Evolutionary conservation across 2,797 vertebrate species (phyloP), one percentile per base, ranked within the genome.

Genomic region (Acropternis orthonyx): DNA sequence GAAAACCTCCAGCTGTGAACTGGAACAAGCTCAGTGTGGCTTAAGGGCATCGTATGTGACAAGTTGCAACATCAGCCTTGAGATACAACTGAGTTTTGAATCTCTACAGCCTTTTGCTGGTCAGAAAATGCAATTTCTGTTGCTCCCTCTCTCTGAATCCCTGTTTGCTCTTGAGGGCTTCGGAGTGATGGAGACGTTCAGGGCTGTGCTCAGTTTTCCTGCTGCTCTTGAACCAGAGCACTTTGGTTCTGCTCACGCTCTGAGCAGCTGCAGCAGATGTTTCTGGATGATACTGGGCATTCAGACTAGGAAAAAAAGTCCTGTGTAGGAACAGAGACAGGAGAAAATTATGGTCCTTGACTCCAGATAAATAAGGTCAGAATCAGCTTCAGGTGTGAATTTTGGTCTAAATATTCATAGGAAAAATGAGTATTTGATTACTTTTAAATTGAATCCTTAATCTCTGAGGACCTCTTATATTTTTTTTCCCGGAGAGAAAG

Each of bases 391-490:
- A 51, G 62, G 54, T 81, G 34, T 66, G 79, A 77, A 28, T 44
- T 83, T 49, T 91, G 7, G 56, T 75, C 62, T 78, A 91, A 94
- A 88, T 78, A 91, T 74, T 84, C 54, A 92, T 9, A 17, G 32
- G 61, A 36, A 91, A 95, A 88, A 48, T 16, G 41, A 85, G 62
- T 13, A 72, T 89, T 86, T 88, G 69, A 88, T 94, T 72, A 56
- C 79, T 94, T 88, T 90, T 66, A 88, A 88, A 90, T 78, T 72
- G 69, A 90, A 66, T 72, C 43, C 62, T 32, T 84, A 84, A 91
- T 83, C 61, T 78, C 76, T 62, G n/a, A 41, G 67, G 85, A 11
- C 37, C 51, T 92, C 34, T 74, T 49, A 24, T 10, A 19, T 51
- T 84, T 58, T 49, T 86, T 52, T 39, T n/a, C n/a, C 32, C 56